phyloP scores from a whole-genome alignment of 1,140 invertebrate species.

The Fopius arisanus region DNA sequence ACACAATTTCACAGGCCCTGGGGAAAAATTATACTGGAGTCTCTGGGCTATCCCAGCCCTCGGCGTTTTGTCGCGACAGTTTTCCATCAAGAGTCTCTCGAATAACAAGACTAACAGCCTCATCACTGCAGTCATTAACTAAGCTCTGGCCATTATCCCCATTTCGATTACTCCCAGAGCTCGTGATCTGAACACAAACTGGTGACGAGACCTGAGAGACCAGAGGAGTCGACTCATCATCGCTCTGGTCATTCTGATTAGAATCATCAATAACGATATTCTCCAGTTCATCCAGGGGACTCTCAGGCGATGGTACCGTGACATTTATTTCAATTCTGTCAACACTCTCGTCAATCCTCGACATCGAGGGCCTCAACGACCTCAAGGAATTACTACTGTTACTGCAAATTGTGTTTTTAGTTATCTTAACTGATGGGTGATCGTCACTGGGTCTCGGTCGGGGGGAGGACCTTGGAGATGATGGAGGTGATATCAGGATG shows the following conservation, averaged over 20 bases:
- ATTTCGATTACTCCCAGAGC: not conserved
- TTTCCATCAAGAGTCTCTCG: constrained; percentile 38
- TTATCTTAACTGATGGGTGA: constrained; percentile 20
- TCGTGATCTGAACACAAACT: constrained; percentile 40
- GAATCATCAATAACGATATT: constrained; percentile 51
- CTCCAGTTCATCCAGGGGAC: not conserved
- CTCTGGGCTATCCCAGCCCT: constrained; percentile 58
- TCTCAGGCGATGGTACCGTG: constrained; percentile 12
- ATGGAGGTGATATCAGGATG: constrained; percentile 49
- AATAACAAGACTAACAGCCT: constrained; percentile 40
- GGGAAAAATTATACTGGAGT: constrained; percentile 50
- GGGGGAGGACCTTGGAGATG: constrained; percentile 48
- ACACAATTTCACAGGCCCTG: no score
- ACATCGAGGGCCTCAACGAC: constrained; percentile 13
- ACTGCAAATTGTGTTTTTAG: not conserved
- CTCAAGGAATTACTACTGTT: not conserved
- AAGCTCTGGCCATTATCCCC: constrained; percentile 38
- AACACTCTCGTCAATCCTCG: not conserved
- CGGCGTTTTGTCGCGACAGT: constrained; percentile 43
- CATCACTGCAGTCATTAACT: constrained; percentile 38
- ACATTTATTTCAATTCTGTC: constrained; percentile 43
- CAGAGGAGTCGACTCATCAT: constrained; percentile 72
- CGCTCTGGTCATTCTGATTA: constrained; percentile 58
- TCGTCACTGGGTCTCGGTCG: constrained; percentile 54
- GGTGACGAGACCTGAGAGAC: constrained; percentile 65